These are phyloP conservation scores for Polydrusus cervinus DNA, from an alignment of 2,888 invertebrate species.

Conservation along the genomic window DNA sequence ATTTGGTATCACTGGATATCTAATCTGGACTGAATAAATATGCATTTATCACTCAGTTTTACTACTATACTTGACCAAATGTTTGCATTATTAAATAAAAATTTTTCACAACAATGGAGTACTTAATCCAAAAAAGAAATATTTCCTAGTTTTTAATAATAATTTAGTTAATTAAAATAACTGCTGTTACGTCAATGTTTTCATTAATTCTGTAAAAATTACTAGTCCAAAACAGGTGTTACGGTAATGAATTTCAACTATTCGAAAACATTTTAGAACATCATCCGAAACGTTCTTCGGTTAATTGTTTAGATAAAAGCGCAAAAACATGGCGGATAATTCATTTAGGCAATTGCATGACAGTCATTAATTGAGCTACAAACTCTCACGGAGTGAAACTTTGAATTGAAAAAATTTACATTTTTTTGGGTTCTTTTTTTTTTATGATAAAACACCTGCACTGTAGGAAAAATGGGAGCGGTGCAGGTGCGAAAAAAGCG, in stretches of 20 bases:
- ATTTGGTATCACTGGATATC: too few species aligned
- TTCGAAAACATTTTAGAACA: constrained; percentile 32
- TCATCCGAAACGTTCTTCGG: constrained; percentile 25
- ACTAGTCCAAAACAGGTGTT: constrained; percentile 64
- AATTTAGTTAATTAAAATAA: constrained; percentile 11
- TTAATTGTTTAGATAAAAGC: constrained; percentile 22
- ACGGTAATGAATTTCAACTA: constrained; percentile 54
- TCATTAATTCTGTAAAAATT: constrained; percentile 57
- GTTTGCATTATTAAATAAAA: too few species aligned
- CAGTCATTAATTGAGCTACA: neutral
- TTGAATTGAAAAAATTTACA: neutral
- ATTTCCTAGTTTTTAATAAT: neutral
- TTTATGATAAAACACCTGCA: too few species aligned
- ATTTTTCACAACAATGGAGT: too few species aligned
- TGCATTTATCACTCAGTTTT: too few species aligned
- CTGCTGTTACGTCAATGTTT: constrained; percentile 29
- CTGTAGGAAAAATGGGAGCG: too few species aligned
- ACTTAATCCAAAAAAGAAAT: neutral
- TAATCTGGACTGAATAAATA: too few species aligned
- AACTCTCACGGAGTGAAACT: neutral
- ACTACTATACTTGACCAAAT: too few species aligned
- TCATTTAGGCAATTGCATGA: neutral
- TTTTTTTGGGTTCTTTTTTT: neutral
- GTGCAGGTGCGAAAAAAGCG: too few species aligned
- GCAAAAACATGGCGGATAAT: neutral